phyloP scores from a whole-genome alignment of 2,888 invertebrate species.

The Athalia cordata region DNA sequence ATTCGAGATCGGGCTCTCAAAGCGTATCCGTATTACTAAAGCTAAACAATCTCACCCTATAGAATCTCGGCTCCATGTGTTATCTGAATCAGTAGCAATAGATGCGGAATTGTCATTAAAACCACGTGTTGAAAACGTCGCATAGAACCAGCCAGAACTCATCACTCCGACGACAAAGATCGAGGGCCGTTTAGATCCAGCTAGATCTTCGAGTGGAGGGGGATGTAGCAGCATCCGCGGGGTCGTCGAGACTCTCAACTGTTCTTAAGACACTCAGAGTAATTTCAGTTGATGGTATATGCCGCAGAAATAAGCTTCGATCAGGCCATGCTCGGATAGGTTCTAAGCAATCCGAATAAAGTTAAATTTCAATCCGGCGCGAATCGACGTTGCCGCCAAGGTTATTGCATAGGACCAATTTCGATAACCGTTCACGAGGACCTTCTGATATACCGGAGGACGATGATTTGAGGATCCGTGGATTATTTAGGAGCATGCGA shows the following conservation, averaged over 20 bases:
- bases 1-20: neutral
- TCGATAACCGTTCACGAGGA: constrained; percentile 17
- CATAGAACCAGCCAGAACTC: constrained; percentile 29
- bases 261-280: too few relatives aligned
- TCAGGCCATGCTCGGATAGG: constrained; percentile 37
- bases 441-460: constrained; percentile 20
- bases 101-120: constrained; percentile 62
- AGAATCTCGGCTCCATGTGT: constrained; percentile 54
- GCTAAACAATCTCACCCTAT: constrained; percentile 24
- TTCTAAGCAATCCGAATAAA: constrained; percentile 21
- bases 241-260: constrained; percentile 5
- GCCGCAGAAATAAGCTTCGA: constrained; percentile 35
- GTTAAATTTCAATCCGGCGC: constrained; percentile 28
- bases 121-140: constrained; percentile 55
- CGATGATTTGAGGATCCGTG: constrained; percentile 59
- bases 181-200: neutral
- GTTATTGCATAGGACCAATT: neutral
- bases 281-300: constrained; percentile 36
- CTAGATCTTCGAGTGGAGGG: neutral
- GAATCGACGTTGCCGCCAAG: neutral
- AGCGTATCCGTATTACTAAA: neutral
- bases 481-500: constrained; percentile 57
- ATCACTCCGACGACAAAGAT: neutral
- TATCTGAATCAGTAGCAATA: constrained; percentile 62
- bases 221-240: constrained; percentile 5